Base-by-base conservation (phyloP, 2,888 invertebrate species). In the Drosophila borborema region DNA sequence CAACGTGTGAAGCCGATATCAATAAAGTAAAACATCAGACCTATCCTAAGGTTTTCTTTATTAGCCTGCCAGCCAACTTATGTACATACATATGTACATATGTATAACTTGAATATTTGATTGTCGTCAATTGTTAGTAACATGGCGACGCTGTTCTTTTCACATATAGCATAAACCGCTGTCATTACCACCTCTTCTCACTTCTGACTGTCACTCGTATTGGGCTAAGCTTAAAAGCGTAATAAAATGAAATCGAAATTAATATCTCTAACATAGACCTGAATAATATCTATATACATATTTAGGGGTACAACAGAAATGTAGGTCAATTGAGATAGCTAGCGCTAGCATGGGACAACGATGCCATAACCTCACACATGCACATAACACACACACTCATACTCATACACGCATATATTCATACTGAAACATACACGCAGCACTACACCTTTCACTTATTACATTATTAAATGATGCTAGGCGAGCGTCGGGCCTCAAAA, bases 361-460 rank as follows among this genome's bases (percentile, higher is more conserved):
- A 53, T 61, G 67, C 46, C 63, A 59, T 46, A 60, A 63, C 31
- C 12, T 63, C 53, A 53, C 59, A 71, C 31, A 20, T 9, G 28
- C 16, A 51, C 10, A 23, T 2, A 63, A 59, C 53, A 54, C 20
- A 45, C 12, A 45, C 51, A 69, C 45, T 70, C 79, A 78, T 18
- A 45, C 20, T 20, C 12, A 5, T 7, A 23, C 46, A 41, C 8
- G 7, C 2, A 41, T 41, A 9, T 14, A 31, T 18, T 71, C 49
- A 60, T 58, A 61, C 51, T 34, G 7, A 20, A 12, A 12, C 62
- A 64, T 51, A 60, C 63, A 72, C 48, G 72, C 80, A 79, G 56
- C 72, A 65, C 70, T 94, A 96, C 96, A 96, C 96, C 96, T 96
- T 96, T 96, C 96, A 96, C 96, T 96, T 96, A 96, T 96, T 96